Evolutionary conservation across 2,797 vertebrate genomes (phyloP), one percentile per base, ranked within the genome.

Genomic region (Pteropus rufus): DNA sequence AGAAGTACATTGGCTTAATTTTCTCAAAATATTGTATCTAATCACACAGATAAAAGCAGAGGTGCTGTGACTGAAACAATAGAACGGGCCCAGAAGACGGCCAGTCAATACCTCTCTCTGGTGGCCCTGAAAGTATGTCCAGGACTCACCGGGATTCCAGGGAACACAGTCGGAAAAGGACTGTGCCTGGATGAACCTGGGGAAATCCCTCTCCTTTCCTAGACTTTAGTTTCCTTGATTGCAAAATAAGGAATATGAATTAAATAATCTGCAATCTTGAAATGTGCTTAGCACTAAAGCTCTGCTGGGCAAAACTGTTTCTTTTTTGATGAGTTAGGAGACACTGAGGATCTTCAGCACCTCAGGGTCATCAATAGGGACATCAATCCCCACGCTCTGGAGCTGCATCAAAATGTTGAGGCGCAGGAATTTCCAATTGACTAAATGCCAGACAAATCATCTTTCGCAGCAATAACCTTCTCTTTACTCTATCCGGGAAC

Each of bases 281-380:
- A 31, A 54, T 76, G 39, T 93, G 49, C 52, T 80, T 91, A 89
- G 46, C 36, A 67, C 29, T 60, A 67, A 93, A 31, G 24, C 56
- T 90, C 31, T 72, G 39, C 41, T 73, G 62, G 29, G 29, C 23
- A 60, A 87, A 93, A 44, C n/a, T 76, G 24, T 46, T 97, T 91
- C 64, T 92, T 94, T 93, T 89, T 44, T 77, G 79, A 79, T 95
- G 62, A 86, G 88, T 95, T 64, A 85, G 46, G 79, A 89, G 46
- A 69, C 12, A 19, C 41, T 15, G 23, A 49, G 34, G n/a, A 5
- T 75, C 31, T 94, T 56, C 52, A 36, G 11, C 79, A 31, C 5
- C 36, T 69, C 41, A 80, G 62, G 46, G 31, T 91, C 34, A 56
- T 92, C 85, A 70, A 76, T 58, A 95, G 67, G 24, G 91, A 60